Conservation (phyloP, 2,797 vertebrate species). For the Sorex maritimensis region DNA sequence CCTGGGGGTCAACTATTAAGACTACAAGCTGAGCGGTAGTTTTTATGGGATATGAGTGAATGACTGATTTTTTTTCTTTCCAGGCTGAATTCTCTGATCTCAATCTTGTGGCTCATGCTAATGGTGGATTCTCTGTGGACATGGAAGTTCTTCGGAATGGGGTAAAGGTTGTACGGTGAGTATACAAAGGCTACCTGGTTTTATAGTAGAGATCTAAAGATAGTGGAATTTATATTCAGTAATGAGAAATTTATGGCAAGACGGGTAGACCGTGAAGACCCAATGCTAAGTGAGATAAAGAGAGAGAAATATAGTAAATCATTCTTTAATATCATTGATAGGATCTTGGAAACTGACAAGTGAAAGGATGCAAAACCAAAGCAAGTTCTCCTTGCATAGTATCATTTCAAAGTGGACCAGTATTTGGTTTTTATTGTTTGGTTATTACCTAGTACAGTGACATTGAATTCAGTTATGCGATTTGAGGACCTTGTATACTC, state of each 20-base stretch:
- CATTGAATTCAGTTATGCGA: neutral
- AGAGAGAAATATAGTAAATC: neutral
- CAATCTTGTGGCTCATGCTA: constrained; percentile 94
- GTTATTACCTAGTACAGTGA: neutral
- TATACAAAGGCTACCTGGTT: constrained; percentile 48
- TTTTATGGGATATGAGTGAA: constrained; percentile 27
- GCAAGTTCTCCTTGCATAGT: neutral
- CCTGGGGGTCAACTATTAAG: constrained; percentile 1
- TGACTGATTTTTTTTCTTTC: neutral
- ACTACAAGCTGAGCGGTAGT: constrained; percentile 5
- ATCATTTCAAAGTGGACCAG: too few species aligned
- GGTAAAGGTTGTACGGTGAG: constrained; percentile 94
- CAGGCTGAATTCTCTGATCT: constrained; percentile 96
- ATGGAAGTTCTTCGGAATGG: constrained; percentile 94
- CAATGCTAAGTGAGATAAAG: constrained; percentile 40
- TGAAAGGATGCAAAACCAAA: neutral
- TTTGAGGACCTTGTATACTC: neutral
- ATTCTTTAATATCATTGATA: neutral
- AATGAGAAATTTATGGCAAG: constrained; percentile 20
- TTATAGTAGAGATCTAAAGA: constrained; percentile 19
- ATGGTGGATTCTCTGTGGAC: constrained; percentile 93
- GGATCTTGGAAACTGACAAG: neutral
- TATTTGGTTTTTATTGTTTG: neutral
- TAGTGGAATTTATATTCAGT: neutral
- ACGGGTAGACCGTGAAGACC: neutral